phyloP scores from a whole-genome alignment of 2,888 invertebrate species.

The Epirrita christyi region DNA sequence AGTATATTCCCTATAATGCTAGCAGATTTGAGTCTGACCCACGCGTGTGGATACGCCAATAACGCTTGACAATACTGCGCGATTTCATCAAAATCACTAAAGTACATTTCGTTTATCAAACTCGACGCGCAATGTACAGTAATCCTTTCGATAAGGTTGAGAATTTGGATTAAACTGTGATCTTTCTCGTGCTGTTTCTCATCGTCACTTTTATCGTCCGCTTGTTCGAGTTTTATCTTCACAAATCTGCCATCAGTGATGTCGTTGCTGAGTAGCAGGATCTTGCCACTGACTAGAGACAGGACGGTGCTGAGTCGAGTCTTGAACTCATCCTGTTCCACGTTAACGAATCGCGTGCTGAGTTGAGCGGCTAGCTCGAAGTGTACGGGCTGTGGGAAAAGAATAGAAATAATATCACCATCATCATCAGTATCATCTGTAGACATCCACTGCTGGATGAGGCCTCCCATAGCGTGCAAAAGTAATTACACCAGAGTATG shows the following conservation, averaged over 20 bases:
- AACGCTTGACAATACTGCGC: constrained; percentile 88
- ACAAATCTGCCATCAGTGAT: constrained; percentile 86
- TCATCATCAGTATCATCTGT: too few relatives aligned
- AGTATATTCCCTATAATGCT: constrained; percentile 91
- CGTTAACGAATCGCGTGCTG: constrained; percentile 91
- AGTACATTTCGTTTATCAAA: constrained; percentile 78
- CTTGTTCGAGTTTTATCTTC: constrained; percentile 73
- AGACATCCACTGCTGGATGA: too few relatives aligned
- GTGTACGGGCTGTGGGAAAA: constrained; percentile 83
- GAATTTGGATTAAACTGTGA: constrained; percentile 90
- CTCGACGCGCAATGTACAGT: constrained; percentile 86
- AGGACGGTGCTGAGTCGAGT: constrained; percentile 86
- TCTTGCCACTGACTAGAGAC: constrained; percentile 83
- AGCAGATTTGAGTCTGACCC: constrained; percentile 92
- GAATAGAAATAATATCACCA: too few relatives aligned
- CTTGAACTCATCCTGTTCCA: constrained; percentile 90
- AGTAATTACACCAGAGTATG: too few relatives aligned
- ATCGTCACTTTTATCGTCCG: constrained; percentile 74
- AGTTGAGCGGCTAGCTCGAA: constrained; percentile 91
- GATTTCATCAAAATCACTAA: constrained; percentile 82
- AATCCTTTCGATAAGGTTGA: constrained; percentile 89
- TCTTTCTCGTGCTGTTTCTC: constrained; percentile 87
- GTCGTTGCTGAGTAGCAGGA: constrained; percentile 77
- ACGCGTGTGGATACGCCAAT: constrained; percentile 92
- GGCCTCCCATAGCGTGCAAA: too few relatives aligned